Base-by-base conservation (phyloP, 2,797 vertebrate genomes). In the Mastacembelus armatus region DNA sequence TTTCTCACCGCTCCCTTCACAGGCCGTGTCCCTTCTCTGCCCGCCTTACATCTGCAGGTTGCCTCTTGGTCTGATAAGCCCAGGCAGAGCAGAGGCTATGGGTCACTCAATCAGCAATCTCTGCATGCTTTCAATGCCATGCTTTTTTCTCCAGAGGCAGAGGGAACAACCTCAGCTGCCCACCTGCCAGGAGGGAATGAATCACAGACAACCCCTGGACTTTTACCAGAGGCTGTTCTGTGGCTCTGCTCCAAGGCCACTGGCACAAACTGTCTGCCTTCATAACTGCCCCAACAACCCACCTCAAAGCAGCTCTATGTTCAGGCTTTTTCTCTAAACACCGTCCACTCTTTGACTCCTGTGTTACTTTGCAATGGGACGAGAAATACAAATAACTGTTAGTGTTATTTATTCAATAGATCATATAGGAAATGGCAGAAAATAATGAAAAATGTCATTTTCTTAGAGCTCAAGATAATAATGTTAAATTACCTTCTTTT, bases 41-140 rank as follows among this genome's bases (percentile, higher is more conserved):
- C 48, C 26, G 57, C 72, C 73, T 89, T 42, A 71, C 64, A 84
- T 83, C 86, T 66, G 78, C 80, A 77, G 66, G 80, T 81, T 52
- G 57, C 79, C 76, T 84, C 80, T 77, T 29, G 73, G 75, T 86
- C 78, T 67, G 83, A 90, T 88, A 87, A 90, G 78, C 86, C 74
- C 66, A 4, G 84, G 80, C 82, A 38, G 71, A 72, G 74, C 65
- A 62, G 77, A 75, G 88, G 77, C 80, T 56, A 77, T 29, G 55
- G 86, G 87, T 89, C 88, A 88, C 84, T 92, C 90, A 85, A 90
- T 92, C 91, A 91, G 73, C 68, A 43, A 81, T 86, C 91, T 74
- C 90, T 78, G 74, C 89, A 82, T 84, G 91, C 77, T 78, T 71
- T 87, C 83, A 72, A 77, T 49, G 64, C 76, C 70, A 66, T 77